A percentile compares a stretch with the other conserved stretches of the same genome.
Conservation (phyloP, 2,797 vertebrate genomes). For the Ctenopoma multispine region DNA sequence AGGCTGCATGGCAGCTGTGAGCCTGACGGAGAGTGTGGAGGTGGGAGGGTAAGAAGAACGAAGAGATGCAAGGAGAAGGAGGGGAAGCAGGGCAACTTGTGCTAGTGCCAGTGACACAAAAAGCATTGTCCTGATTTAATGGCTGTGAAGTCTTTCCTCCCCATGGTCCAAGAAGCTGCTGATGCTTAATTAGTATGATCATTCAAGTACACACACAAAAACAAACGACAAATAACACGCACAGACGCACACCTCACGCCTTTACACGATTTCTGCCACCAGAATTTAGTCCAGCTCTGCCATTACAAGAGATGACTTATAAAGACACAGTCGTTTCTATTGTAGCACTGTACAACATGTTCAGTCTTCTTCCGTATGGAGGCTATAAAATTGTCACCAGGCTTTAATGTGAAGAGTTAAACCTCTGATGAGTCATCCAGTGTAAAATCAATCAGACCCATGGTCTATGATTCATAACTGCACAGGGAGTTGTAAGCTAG, state of each 20-base stretch:
- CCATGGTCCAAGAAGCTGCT: slow-evolving; percentile 72
- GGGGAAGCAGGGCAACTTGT: slow-evolving; percentile 55
- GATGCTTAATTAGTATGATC: slow-evolving; percentile 76
- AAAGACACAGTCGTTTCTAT: slow-evolving; percentile 56
- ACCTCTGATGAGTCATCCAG: slow-evolving; percentile 76
- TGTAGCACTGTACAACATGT: slow-evolving; percentile 37
- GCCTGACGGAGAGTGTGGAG: slow-evolving; percentile 66
- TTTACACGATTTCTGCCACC: slow-evolving; percentile 40
- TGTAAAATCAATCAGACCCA: slow-evolving; percentile 65
- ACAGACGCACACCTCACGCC: slow-evolving; percentile 45
- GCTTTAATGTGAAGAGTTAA: slow-evolving; percentile 72
- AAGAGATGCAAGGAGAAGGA: slow-evolving; percentile 47
- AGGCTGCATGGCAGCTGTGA: slow-evolving; percentile 76
- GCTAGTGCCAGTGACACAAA: slow-evolving; percentile 81
- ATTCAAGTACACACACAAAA: slow-evolving; percentile 45
- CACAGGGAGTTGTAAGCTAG: slow-evolving; percentile 60
- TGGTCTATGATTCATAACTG: slow-evolving; percentile 64
- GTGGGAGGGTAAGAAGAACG: slow-evolving; percentile 53
- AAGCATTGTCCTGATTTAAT: slow-evolving; percentile 86
- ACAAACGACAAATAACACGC: slow-evolving; percentile 33
- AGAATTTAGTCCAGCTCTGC: slow-evolving; percentile 65
- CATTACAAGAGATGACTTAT: slow-evolving; percentile 67
- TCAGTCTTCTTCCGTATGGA: slow-evolving; percentile 43
- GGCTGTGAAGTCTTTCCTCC: slow-evolving; percentile 78
- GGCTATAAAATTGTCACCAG: slow-evolving; percentile 72